Percentiles rank a stretch among this genome's conserved stretches.
phyloP scores from a whole-genome alignment of 1,140 invertebrate species.

The Pachyrhynchus sulphureomaculatus region DNA sequence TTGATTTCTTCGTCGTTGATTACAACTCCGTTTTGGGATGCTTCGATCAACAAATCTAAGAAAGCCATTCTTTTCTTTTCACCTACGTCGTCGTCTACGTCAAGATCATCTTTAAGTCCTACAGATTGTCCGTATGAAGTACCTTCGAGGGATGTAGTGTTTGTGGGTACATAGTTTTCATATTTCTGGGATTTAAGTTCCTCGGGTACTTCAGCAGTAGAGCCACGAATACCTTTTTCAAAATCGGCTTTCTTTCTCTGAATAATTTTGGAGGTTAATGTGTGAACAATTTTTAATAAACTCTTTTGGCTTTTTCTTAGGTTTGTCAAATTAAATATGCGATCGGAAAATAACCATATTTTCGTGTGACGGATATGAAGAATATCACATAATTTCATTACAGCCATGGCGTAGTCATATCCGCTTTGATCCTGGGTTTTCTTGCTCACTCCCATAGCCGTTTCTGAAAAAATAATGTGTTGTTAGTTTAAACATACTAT shows the following conservation, averaged over 20 bases:
- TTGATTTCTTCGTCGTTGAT: constrained; percentile 88
- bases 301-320: constrained; percentile 52
- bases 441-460: constrained; percentile 79
- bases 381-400: constrained; percentile 84
- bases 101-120: constrained; percentile 76
- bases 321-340: constrained; percentile 78
- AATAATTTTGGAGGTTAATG: constrained; percentile 63
- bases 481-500: too few relatives aligned
- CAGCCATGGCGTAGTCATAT: constrained; percentile 79
- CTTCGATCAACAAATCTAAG: constrained; percentile 87
- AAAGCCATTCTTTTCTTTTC: constrained; percentile 91
- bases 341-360: constrained; percentile 79
- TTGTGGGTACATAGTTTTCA: constrained; percentile 33
- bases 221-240: constrained; percentile 60
- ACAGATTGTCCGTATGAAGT: constrained; percentile 72
- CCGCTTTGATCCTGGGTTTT: constrained; percentile 72
- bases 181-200: constrained; percentile 44
- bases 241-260: constrained; percentile 53
- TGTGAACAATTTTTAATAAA: constrained; percentile 68
- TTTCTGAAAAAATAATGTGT: constrained; percentile 58
- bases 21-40: constrained; percentile 73
- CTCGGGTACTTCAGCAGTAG: constrained; percentile 51
- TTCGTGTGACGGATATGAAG: constrained; percentile 79
- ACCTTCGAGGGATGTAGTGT: constrained; percentile 61
- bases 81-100: constrained; percentile 75